Percentiles rank a stretch among this genome's conserved stretches.
Conservation (phyloP, 2,113 vertebrate species). For the Oryzias celebensis region DNA sequence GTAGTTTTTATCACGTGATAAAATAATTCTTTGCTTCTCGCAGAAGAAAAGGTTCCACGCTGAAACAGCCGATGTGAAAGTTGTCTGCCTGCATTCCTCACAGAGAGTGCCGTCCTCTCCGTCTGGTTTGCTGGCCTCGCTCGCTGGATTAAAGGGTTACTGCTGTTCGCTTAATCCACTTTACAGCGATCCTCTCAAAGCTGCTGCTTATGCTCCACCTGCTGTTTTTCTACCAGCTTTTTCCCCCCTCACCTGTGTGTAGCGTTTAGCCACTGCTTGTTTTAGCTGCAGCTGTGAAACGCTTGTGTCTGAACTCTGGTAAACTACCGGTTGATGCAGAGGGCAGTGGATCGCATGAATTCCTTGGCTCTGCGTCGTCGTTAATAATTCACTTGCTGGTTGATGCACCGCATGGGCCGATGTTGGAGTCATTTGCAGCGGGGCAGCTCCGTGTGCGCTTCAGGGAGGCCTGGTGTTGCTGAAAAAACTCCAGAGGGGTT, state of each 20-base stretch:
- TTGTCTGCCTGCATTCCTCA: conserved; percentile 35
- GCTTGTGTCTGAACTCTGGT: no score
- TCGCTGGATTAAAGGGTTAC: conserved; percentile 59
- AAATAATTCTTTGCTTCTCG: no score
- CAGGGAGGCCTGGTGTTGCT: conserved; percentile 16
- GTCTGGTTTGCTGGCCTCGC: conserved; percentile 43
- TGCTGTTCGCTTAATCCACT: conserved; percentile 61
- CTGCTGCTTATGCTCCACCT: conserved; percentile 20
- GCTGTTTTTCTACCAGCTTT: conserved; percentile 7
- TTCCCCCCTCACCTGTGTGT: neutral
- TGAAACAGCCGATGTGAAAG: neutral
- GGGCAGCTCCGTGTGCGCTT: conserved; percentile 9
- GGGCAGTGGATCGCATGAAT: conserved; percentile 58
- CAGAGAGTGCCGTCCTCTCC: conserved; percentile 44
- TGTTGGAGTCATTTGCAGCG: conserved; percentile 8
- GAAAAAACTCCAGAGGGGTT: neutral
- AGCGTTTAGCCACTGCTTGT: neutral
- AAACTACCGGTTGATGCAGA: conserved; percentile 42
- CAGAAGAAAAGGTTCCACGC: no score
- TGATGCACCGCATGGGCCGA: conserved; percentile 14
- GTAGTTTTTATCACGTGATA: no score
- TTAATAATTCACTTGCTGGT: conserved; percentile 65
- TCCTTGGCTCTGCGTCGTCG: conserved; percentile 32
- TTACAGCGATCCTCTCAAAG: conserved; percentile 37
- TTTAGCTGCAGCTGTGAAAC: no score